phyloP scores from a whole-genome alignment of 2,797 vertebrate genomes.

The Cossypha polioptera region DNA sequence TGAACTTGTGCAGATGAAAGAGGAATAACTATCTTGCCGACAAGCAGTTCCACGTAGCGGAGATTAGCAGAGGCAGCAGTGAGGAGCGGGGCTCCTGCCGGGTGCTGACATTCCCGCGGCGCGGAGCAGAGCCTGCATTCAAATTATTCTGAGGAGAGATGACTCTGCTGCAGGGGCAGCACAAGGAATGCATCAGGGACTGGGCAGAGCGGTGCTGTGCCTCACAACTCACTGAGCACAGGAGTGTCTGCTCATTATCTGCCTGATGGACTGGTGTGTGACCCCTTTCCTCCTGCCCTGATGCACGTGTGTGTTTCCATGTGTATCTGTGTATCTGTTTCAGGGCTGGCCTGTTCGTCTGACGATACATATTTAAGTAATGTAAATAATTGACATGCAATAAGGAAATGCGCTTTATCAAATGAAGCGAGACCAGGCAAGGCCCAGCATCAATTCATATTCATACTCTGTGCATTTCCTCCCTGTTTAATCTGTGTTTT shows the following conservation, averaged over 20 bases:
- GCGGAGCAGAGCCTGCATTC: conserved; percentile 1
- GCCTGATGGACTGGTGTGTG: rapidly evolving
- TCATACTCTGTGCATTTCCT: conserved; percentile 38
- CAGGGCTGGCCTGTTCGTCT: background rate
- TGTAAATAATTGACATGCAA: conserved; percentile 61
- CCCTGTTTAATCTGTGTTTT: conserved; percentile 66
- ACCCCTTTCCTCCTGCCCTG: background rate
- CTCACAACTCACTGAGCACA: background rate
- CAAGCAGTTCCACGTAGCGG: background rate
- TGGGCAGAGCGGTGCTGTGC: background rate
- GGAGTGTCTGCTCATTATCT: background rate
- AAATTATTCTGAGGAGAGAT: background rate
- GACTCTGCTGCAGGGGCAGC: background rate
- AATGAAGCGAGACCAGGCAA: conserved; percentile 44
- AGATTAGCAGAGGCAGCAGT: background rate
- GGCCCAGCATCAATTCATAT: conserved; percentile 55
- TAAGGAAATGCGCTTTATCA: conserved; percentile 39
- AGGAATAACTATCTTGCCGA: background rate
- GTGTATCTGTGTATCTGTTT: background rate
- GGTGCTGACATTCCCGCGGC: background rate
- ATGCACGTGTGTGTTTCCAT: rapidly evolving
- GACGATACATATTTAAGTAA: conserved; percentile 45
- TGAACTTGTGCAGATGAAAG: conserved; percentile 6
- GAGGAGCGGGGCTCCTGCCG: background rate
- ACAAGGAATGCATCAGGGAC: background rate